phyloP scores from a whole-genome alignment of 2,113 vertebrate species.

The Serilophus lunatus region DNA sequence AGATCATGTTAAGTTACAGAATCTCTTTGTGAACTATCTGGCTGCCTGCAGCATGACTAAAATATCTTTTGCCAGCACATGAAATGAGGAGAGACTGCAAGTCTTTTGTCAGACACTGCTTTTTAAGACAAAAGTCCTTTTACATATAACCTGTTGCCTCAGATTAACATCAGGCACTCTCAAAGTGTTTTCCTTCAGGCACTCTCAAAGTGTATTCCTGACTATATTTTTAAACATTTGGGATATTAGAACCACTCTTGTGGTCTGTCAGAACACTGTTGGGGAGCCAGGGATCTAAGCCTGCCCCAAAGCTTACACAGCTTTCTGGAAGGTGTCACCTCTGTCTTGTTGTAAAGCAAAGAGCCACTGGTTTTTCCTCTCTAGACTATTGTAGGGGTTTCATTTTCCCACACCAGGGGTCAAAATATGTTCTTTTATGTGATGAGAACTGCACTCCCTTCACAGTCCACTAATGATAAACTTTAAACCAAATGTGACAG shows the following conservation, averaged over 20 bases:
- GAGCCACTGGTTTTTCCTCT: background rate
- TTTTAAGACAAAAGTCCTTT: background rate
- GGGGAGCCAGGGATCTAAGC: background rate
- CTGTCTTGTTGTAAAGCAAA: background rate
- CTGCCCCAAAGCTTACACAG: background rate
- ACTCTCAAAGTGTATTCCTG: background rate
- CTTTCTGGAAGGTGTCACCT: background rate
- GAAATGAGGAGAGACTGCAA: background rate
- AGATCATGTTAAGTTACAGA: slow-evolving; percentile 37
- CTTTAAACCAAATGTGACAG: background rate
- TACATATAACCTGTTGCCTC: background rate
- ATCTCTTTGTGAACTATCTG: slow-evolving; percentile 2
- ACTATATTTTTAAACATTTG: background rate
- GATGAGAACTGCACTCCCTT: background rate
- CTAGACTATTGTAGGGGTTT: background rate
- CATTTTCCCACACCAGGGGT: background rate
- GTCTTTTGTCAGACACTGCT: background rate
- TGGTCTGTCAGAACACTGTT: background rate
- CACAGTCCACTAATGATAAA: background rate
- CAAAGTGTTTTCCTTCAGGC: background rate
- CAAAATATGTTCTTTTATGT: background rate
- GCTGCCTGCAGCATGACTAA: slow-evolving; percentile 1
- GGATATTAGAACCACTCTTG: background rate
- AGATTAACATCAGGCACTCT: background rate
- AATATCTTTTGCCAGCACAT: background rate